Evolutionary conservation across 2,888 invertebrate species (phyloP), one percentile per base, ranked within the genome.

Genomic region (Keiferia lycopersicella): DNA sequence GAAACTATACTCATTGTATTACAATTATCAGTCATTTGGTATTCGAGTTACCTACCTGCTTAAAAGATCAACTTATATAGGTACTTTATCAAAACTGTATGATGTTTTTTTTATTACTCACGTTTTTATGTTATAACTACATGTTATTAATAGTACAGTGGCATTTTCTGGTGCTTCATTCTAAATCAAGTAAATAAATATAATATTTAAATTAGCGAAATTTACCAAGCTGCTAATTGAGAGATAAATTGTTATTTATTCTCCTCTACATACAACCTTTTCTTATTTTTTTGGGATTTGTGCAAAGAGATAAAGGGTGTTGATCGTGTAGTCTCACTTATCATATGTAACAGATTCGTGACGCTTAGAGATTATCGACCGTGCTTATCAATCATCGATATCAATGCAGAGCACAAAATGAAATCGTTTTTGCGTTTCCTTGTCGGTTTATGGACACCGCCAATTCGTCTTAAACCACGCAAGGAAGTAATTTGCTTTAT

Each of bases 241-340:
- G 45, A 16, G 45, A 0, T n/a, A 45, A 45, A 45, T 45, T 16
- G n/a, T 45, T 45, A 45, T 45, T 45, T 45, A 1, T n/a, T 45
- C n/a, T 45, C 45, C 45, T 45, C 45, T 50, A 11, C 11, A 50
- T 50, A 20, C 50, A 50, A 20, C 50, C 50, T 20, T 20, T 20
- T 50, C 20, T 22, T 20, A 50, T 41, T 11, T 18, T n/a, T 8
- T 18, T 48, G 48, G 16, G 50, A 0, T 50, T 3, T 6, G 20
- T 8, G 20, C 50, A 50, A 50, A 50, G 20, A 50, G 20, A 50
- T 50, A 50, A 50, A 18, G 50, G 20, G 18, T 22, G 0, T 11
- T 20, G 18, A n/a, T 14, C 85, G 84, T 87, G 87, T 87, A 87
- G 88, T 83, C 71, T 67, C 71, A 79, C n/a, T 87, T 85, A 87